These are phyloP conservation scores for Aromia moschata DNA, from an alignment of 2,888 invertebrate species.

Conservation along the genomic window DNA sequence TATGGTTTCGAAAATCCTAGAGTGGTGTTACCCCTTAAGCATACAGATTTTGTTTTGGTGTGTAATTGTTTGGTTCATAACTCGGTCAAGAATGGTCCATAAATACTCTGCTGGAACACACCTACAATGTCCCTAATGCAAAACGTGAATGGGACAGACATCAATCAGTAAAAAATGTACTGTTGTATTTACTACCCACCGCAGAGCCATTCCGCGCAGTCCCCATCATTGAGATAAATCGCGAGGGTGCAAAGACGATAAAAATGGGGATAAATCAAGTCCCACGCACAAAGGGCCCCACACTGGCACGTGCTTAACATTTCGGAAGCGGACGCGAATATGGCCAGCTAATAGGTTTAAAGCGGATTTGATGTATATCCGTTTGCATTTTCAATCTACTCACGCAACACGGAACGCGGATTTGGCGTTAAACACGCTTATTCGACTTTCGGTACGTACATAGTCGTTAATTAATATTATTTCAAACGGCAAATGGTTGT, in stretches of 20 bases:
- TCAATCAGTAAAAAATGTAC: conserved; percentile 8
- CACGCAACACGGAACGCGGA: background rate
- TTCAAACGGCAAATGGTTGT: no score
- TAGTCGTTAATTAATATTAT: no score
- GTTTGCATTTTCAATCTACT: conserved; percentile 25
- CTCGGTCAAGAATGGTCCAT: no score
- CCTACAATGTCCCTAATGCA: no score
- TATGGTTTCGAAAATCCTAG: no score
- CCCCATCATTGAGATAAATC: conserved; percentile 41
- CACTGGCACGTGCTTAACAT: conserved; percentile 43
- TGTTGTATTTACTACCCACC: conserved; percentile 28
- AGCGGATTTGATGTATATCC: conserved; percentile 44
- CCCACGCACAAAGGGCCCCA: conserved; percentile 28
- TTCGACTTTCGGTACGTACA: no score
- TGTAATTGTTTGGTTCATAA: no score
- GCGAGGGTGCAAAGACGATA: conserved; percentile 35
- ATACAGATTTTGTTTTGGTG: no score
- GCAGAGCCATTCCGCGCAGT: conserved; percentile 28
- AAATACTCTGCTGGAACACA: no score
- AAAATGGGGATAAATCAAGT: conserved; percentile 38
- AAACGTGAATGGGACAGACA: no score
- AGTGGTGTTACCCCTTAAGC: no score
- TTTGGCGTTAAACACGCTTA: background rate
- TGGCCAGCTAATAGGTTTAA: conserved; percentile 45
- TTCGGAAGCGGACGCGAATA: conserved; percentile 39